These are phyloP conservation scores for Motacilla alba DNA, from an alignment of 2,113 vertebrate genomes.

Conservation along the genomic window DNA sequence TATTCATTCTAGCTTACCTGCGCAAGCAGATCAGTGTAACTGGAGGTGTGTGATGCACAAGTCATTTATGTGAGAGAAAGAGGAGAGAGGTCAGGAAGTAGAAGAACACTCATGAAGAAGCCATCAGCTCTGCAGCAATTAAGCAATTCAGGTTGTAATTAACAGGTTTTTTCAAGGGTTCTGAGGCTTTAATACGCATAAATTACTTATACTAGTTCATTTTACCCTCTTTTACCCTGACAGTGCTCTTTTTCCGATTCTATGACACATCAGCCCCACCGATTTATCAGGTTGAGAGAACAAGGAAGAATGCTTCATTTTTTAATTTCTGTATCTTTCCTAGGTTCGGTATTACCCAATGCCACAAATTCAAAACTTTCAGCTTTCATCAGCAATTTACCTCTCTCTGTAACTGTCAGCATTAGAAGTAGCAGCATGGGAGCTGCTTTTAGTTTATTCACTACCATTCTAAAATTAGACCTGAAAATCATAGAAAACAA, in stretches of 20 bases:
- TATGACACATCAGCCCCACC: neutral
- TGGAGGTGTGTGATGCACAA: fast-evolving
- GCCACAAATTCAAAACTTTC: neutral
- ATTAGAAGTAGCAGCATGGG: neutral
- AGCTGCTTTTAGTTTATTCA: neutral
- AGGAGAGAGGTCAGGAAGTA: neutral
- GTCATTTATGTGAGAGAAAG: neutral
- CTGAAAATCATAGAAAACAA: neutral
- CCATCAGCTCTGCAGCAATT: neutral
- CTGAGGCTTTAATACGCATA: neutral
- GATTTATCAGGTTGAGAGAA: neutral
- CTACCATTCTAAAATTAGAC: neutral
- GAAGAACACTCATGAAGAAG: neutral
- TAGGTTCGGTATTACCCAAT: neutral
- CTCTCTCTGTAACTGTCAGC: neutral
- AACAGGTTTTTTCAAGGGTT: neutral
- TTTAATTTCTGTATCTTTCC: neutral
- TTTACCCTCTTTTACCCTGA: neutral
- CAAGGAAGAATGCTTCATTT: neutral
- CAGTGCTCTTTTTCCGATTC: neutral
- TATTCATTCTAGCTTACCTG: neutral
- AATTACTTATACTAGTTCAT: neutral
- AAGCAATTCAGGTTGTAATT: neutral
- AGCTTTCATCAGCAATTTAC: neutral
- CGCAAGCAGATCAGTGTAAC: neutral